Evolutionary conservation across 2,797 vertebrate genomes (phyloP), one percentile per base, ranked within the genome.

Genomic region (Pipistrellus pipistrellus): DNA sequence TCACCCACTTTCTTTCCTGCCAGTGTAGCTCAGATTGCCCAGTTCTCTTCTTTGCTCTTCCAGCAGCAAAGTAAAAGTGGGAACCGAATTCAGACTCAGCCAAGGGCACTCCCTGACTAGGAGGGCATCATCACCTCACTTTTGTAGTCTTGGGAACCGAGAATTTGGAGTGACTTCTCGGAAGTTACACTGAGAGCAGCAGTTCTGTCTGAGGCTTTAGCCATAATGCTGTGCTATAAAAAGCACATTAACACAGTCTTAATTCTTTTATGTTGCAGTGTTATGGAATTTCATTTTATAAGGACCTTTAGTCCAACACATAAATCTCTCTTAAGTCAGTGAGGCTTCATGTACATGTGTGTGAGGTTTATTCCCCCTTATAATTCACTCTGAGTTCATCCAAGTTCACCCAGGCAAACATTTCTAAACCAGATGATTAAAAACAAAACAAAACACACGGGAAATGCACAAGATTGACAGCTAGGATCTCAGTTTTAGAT

Each of bases 221-320:
- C 64, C 86, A 92, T 95, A 85, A 88, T 71, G 91, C 44, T 30
- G 57, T 30, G 46, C 94, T 95, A 96, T 96, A 92, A 96, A 97
- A 96, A 94, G 13, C 66, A 62, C 4, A 41, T 88, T 86, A 93
- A 95, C 81, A 85, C 75, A 84, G 78, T 44, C 80, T 76, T 76
- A 68, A 77, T 85, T 73, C 88, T 97, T 97, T 96, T 66, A 92
- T 96, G 96, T 95, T 73, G 72, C 44, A 92, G 72, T 97, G 75
- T 94, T 94, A 75, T 38, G 83, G 73, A 88, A 82, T 95, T 96
- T 95, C 93, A 87, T 93, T 95, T 96, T 91, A 96, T 95, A 97
- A 94, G 87, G 88, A 85, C 62, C 44, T 88, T 64, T 88, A 95
- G 73, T 86, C 76, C 53, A 84, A 69, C 62, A 93, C 41, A 88